Conservation (phyloP, 1,140 invertebrate species). For the Atopsyche davidsoni region DNA sequence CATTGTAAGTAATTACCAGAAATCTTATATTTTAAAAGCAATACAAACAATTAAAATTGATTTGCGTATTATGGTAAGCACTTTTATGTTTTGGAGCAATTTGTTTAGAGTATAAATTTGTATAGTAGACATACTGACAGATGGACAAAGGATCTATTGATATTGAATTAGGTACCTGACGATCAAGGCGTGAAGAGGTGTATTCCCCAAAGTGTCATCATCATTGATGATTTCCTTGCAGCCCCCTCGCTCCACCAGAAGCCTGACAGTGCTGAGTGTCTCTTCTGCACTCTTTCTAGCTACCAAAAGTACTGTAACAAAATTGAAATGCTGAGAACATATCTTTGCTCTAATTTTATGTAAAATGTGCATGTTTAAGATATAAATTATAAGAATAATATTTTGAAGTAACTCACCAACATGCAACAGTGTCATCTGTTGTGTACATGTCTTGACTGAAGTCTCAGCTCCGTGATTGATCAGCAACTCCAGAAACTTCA, state of each 20-base stretch:
- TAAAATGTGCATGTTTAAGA: not conserved
- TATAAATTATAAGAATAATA: not conserved
- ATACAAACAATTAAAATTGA: no score
- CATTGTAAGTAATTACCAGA: no score
- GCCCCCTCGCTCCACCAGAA: conserved; percentile 61
- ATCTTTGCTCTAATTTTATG: not conserved
- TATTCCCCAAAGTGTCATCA: conserved; percentile 62
- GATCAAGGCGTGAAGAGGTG: conserved; percentile 59
- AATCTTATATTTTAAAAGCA: no score
- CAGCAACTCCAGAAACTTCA: conserved; percentile 60
- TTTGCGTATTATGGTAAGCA: no score
- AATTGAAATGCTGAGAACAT: not conserved
- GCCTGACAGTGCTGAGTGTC: conserved; percentile 57
- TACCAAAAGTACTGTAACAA: conserved; percentile 49
- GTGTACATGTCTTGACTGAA: conserved; percentile 62
- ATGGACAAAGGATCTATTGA: no score
- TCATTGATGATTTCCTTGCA: conserved; percentile 67
- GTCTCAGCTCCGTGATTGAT: conserved; percentile 61
- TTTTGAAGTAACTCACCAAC: conserved; percentile 44
- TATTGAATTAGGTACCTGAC: conserved; percentile 41
- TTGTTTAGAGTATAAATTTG: no score
- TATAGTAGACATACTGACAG: no score
- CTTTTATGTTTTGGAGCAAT: no score
- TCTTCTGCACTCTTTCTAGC: conserved; percentile 64
- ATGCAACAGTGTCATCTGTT: conserved; percentile 67